These are phyloP conservation scores for Torymus aiolomorphi DNA, from an alignment of 2,888 invertebrate species.

Conservation along the genomic window DNA sequence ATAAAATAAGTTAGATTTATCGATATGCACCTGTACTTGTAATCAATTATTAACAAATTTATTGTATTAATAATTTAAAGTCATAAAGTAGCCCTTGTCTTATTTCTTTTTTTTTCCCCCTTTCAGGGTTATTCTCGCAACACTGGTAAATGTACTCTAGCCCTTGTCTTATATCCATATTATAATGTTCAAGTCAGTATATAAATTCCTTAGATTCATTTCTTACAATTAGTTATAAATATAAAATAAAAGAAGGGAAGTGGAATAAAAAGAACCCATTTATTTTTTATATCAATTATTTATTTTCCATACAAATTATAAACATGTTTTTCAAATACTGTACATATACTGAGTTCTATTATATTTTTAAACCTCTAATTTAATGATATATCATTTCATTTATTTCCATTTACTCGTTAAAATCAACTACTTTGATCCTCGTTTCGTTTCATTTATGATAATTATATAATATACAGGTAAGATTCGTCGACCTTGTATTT, in stretches of 20 bases:
- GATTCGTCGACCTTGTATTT: conserved; percentile 64
- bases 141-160: too few relatives aligned
- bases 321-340: conserved; percentile 90
- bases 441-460: conserved; percentile 74
- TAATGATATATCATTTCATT: conserved; percentile 77
- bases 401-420: conserved; percentile 74
- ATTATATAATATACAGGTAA: conserved; percentile 73
- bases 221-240: not conserved
- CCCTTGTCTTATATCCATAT: too few relatives aligned
- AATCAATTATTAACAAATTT: too few relatives aligned
- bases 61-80: too few relatives aligned
- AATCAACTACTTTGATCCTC: conserved; percentile 75
- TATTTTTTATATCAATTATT: conserved; percentile 75
- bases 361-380: conserved; percentile 76
- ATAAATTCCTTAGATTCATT: too few relatives aligned
- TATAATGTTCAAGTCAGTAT: too few relatives aligned
- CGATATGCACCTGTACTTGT: too few relatives aligned
- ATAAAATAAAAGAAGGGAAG: not conserved
- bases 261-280: conserved; percentile 36
- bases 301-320: conserved; percentile 88
- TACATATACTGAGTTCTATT: conserved; percentile 79
- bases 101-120: too few relatives aligned
- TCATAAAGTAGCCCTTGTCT: too few relatives aligned
- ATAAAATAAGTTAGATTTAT: too few relatives aligned
- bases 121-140: too few relatives aligned